A percentile compares a stretch with the other conserved stretches of the same genome.
Conservation (phyloP, 1,140 invertebrate species). For the Scaptomyza graminum region DNA sequence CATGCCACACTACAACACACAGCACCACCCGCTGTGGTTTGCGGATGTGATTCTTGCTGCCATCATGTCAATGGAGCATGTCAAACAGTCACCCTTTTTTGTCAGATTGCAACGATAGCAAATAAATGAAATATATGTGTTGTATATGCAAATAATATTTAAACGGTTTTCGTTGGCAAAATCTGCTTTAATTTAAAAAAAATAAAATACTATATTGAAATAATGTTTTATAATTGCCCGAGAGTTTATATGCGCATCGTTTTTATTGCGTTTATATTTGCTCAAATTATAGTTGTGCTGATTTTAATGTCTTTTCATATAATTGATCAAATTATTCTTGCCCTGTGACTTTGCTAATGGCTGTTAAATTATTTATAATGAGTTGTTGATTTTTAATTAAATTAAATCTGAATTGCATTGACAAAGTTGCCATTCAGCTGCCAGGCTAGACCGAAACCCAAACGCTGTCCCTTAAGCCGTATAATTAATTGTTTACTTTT, state of each 20-base stretch:
- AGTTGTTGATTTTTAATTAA: slow-evolving; percentile 71
- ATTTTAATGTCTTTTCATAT: background rate
- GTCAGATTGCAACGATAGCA: background rate
- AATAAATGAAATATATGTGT: background rate
- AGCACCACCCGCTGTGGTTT: slow-evolving; percentile 6
- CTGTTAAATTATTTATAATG: slow-evolving; percentile 58
- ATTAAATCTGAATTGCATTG: slow-evolving; percentile 63
- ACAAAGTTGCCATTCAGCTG: slow-evolving; percentile 10
- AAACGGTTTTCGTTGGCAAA: background rate
- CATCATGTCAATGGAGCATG: slow-evolving; percentile 22
- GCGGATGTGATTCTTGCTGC: slow-evolving; percentile 17
- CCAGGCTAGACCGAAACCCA: slow-evolving; percentile 8
- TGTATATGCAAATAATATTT: background rate
- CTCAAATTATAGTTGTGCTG: background rate
- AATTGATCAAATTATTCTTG: slow-evolving; percentile 5
- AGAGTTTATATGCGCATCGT: too few species aligned
- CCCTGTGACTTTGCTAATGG: slow-evolving; percentile 11
- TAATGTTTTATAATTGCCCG: too few species aligned
- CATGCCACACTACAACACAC: background rate
- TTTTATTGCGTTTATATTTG: too few species aligned
- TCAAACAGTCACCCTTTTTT: slow-evolving; percentile 18
- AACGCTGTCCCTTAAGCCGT: slow-evolving; percentile 61
- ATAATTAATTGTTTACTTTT: slow-evolving; percentile 74
- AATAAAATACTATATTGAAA: too few species aligned
- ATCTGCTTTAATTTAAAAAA: background rate